Percentiles rank a stretch among this genome's conserved stretches.
Evolutionary conservation across 2,113 vertebrate species (phyloP).

Genomic region (Sceloporus tristichus): DNA sequence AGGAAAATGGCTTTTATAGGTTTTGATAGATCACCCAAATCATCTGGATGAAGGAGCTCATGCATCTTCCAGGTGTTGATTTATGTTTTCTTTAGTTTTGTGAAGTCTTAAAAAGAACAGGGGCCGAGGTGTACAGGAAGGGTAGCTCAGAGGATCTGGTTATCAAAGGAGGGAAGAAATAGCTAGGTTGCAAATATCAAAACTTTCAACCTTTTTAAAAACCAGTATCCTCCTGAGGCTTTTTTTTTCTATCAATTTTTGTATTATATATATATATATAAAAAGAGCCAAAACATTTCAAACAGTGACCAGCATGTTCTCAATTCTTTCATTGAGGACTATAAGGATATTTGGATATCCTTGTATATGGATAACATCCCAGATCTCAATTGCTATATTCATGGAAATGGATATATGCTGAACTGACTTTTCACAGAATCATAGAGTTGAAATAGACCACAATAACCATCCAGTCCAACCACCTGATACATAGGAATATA

Average conservation of each 20-base stretch:
- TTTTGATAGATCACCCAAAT: constrained; percentile 29
- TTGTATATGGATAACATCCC: not conserved
- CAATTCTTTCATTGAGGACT: not conserved
- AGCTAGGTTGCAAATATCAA: not conserved
- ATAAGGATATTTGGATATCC: not conserved
- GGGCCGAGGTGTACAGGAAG: not conserved
- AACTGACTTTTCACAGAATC: too few species aligned
- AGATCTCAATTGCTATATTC: not conserved
- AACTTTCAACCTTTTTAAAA: not conserved
- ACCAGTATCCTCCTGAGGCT: not conserved
- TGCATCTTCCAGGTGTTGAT: constrained; percentile 12
- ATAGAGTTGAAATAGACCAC: too few species aligned
- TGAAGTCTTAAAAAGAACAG: constrained; percentile 5
- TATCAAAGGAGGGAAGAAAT: not conserved
- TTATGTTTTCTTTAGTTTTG: constrained; percentile 10
- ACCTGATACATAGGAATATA: too few species aligned
- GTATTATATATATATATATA: too few species aligned
- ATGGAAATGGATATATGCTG: too few species aligned
- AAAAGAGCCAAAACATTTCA: too few species aligned
- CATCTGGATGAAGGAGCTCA: constrained; percentile 12
- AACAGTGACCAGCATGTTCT: not conserved
- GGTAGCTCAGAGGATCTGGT: not conserved
- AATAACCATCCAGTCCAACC: too few species aligned
- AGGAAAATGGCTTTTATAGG: constrained; percentile 45
- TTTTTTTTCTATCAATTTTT: too few species aligned